A percentile compares a stretch with the other conserved stretches of the same genome.
Evolutionary conservation across 2,797 vertebrate species (phyloP).

Genomic region (Darevskia mixta): DNA sequence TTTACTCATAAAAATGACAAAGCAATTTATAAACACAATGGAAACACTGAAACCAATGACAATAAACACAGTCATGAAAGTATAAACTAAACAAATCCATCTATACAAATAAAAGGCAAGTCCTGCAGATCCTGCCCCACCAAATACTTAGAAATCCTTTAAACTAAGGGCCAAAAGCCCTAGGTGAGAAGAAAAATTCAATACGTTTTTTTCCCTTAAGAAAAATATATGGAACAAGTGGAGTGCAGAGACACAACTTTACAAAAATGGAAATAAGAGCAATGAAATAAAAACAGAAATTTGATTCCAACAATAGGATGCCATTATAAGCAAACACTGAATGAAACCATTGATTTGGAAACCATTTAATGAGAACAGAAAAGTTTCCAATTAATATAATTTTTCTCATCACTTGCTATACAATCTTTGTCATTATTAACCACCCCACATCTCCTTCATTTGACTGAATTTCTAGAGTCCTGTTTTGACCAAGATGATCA

Average conservation of each 20-base stretch:
- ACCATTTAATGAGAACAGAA: conserved; percentile 38
- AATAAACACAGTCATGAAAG: too few species aligned
- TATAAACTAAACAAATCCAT: too few species aligned
- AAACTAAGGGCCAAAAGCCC: too few species aligned
- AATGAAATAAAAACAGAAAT: not conserved
- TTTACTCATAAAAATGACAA: too few species aligned
- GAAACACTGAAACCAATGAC: too few species aligned
- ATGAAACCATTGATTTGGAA: conserved; percentile 15
- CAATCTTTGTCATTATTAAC: not conserved
- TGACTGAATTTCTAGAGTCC: not conserved
- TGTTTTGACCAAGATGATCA: not conserved
- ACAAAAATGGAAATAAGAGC: not conserved
- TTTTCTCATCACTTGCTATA: conserved; percentile 16
- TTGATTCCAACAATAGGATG: conserved; percentile 13
- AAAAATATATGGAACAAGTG: not conserved
- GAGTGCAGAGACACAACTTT: rapidly evolving
- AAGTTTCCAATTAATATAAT: conserved; percentile 36
- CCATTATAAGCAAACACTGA: not conserved
- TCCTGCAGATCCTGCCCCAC: too few species aligned
- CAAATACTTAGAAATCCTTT: too few species aligned
- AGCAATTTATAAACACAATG: too few species aligned
- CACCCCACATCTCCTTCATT: not conserved
- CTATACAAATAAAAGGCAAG: too few species aligned
- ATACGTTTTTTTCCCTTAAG: not conserved
- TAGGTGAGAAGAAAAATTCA: too few species aligned